These are phyloP conservation scores for Melieria omissa DNA, from an alignment of 2,888 invertebrate genomes.

Conservation along the genomic window DNA sequence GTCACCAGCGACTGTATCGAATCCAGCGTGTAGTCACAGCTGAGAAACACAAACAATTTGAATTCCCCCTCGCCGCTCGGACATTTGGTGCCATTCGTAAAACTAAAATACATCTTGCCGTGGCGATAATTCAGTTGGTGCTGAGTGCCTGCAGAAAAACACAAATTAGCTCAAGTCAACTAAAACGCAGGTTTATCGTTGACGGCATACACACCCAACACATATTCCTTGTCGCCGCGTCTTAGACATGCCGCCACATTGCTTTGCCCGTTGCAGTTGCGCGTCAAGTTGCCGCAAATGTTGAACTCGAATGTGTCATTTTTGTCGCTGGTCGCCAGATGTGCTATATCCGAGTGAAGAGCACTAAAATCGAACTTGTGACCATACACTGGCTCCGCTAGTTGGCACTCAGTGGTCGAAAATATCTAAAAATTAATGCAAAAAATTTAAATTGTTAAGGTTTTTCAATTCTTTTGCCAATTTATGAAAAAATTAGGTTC, in stretches of 20 bases:
- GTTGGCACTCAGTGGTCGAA: conserved; percentile 53
- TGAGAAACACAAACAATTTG: conserved; percentile 56
- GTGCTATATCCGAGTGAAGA: conserved; percentile 60
- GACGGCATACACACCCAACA: conserved; percentile 55
- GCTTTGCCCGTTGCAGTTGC: conserved; percentile 55
- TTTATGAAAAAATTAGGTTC: too few species aligned
- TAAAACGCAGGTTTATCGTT: background rate
- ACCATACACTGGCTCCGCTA: conserved; percentile 63
- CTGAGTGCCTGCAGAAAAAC: conserved; percentile 55
- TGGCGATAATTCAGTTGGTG: conserved; percentile 58
- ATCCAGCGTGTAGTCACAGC: conserved; percentile 64
- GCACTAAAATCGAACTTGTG: conserved; percentile 60
- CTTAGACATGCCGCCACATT: conserved; percentile 62
- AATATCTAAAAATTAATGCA: conserved; percentile 46
- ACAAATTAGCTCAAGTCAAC: background rate
- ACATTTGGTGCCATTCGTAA: conserved; percentile 60
- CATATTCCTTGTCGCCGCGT: conserved; percentile 55
- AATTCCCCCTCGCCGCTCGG: conserved; percentile 50
- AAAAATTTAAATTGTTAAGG: too few species aligned
- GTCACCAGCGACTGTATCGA: conserved; percentile 53
- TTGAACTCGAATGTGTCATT: conserved; percentile 62
- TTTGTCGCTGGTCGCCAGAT: conserved; percentile 48
- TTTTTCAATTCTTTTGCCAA: too few species aligned
- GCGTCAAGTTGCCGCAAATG: conserved; percentile 60
- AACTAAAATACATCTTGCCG: conserved; percentile 62